phyloP scores from a whole-genome alignment of 2,113 vertebrate genomes.

The Heteronetta atricapilla region DNA sequence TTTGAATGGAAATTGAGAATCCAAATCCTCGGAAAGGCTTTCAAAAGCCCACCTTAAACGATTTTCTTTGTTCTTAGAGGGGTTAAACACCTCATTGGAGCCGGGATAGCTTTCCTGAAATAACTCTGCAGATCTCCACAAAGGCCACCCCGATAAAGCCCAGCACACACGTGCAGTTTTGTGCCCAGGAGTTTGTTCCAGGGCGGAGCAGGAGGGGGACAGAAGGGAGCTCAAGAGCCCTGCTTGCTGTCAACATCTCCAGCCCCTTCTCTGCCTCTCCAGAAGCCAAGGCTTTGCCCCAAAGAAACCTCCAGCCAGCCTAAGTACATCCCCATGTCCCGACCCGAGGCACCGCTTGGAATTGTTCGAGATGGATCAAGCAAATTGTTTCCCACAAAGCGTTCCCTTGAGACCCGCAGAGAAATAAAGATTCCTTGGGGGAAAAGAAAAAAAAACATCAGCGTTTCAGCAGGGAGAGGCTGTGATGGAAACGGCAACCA shows the following conservation, averaged over 20 bases:
- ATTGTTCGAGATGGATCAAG: not conserved
- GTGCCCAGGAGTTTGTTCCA: not conserved
- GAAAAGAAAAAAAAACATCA: not conserved
- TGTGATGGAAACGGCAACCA: not conserved
- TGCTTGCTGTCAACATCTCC: not conserved
- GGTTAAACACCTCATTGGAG: slow-evolving; percentile 29
- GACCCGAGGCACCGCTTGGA: not conserved
- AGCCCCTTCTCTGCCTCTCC: not conserved
- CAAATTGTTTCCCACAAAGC: not conserved
- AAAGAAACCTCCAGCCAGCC: not conserved
- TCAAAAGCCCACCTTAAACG: slow-evolving; percentile 35
- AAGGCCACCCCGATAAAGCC: not conserved
- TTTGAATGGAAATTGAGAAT: slow-evolving; percentile 48
- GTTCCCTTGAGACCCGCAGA: not conserved
- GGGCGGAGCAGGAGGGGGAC: not conserved
- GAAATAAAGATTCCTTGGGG: not conserved
- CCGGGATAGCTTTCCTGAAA: slow-evolving; percentile 4
- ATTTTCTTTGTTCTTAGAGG: not conserved
- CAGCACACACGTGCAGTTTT: not conserved
- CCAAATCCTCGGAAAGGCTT: slow-evolving; percentile 35
- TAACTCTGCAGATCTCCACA: not conserved
- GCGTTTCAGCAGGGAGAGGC: not conserved
- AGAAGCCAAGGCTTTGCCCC: not conserved
- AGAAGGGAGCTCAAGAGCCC: not conserved
- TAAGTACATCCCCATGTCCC: not conserved